A percentile compares a stretch with the other conserved stretches of the same genome.
These are phyloP conservation scores for Semaprochilodus insignis DNA, from an alignment of 2,797 vertebrate species.

Conservation along the genomic window DNA sequence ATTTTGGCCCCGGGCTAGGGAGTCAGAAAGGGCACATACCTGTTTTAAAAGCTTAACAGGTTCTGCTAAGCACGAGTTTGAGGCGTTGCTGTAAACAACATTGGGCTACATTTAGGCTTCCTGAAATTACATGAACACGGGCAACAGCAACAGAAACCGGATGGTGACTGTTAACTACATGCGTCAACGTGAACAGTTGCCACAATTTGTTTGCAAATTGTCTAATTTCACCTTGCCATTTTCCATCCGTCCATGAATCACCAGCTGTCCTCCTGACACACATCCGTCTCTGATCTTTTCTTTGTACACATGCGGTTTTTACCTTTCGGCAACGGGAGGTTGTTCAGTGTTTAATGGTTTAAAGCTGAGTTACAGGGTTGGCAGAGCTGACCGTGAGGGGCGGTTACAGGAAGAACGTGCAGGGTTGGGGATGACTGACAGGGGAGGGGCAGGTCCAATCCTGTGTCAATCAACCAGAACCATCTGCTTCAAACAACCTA, in stretches of 20 bases:
- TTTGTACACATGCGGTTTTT: not conserved
- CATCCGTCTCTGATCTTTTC: not conserved
- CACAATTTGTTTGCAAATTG: not conserved
- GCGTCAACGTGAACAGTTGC: too few species aligned
- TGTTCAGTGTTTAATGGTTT: not conserved
- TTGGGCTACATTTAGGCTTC: not conserved
- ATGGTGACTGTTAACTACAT: not conserved
- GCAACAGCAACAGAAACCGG: not conserved
- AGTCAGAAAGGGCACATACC: conserved; percentile 7
- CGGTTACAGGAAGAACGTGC: not conserved
- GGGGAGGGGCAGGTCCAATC: not conserved
- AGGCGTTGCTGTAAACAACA: not conserved
- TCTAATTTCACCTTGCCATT: not conserved
- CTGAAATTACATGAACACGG: not conserved
- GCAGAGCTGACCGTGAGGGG: not conserved
- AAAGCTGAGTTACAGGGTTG: not conserved
- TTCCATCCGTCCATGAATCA: not conserved
- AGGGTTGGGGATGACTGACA: not conserved
- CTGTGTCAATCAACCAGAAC: not conserved
- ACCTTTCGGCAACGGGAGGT: not conserved
- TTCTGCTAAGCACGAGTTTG: conserved; percentile 5
- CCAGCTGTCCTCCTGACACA: not conserved
- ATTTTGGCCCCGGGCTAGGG: conserved; percentile 23
- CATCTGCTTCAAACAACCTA: too few species aligned
- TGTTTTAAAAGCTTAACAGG: conserved; percentile 26